Conservation (phyloP, 2,113 vertebrate genomes). For the Muntiacus muntjak region DNA sequence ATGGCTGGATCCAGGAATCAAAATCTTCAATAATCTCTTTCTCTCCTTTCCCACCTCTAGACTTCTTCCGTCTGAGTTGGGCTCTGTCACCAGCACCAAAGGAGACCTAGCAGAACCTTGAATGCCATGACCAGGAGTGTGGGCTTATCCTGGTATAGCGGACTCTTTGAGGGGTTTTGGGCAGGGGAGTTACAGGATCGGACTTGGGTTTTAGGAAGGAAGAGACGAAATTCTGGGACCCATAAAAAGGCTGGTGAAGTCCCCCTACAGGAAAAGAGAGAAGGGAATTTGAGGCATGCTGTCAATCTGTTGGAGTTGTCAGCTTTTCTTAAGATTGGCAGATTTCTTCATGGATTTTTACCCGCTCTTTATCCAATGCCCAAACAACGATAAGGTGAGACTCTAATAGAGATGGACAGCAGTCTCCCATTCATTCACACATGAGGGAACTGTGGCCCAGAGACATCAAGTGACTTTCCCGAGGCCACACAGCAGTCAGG, state of each 20-base stretch:
- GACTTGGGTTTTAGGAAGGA: neutral
- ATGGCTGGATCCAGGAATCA: neutral
- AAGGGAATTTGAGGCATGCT: accelerated
- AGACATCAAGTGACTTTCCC: neutral
- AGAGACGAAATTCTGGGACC: neutral
- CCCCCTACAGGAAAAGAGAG: neutral
- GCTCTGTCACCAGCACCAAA: neutral
- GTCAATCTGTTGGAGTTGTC: neutral
- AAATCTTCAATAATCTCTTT: neutral
- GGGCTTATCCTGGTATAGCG: neutral
- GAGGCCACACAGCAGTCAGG: neutral
- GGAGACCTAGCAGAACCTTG: neutral
- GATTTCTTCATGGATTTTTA: neutral
- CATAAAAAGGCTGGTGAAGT: neutral
- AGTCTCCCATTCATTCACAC: neutral
- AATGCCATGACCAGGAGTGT: neutral
- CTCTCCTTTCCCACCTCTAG: neutral
- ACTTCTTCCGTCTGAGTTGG: neutral
- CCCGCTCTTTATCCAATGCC: neutral
- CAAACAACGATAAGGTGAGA: neutral
- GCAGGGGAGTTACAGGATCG: neutral
- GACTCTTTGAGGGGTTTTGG: neutral
- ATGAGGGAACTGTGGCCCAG: neutral
- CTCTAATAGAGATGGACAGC: neutral
- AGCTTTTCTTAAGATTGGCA: neutral